Evolutionary conservation across 2,888 invertebrate species (phyloP).

Genomic region (Antitype chi): DNA sequence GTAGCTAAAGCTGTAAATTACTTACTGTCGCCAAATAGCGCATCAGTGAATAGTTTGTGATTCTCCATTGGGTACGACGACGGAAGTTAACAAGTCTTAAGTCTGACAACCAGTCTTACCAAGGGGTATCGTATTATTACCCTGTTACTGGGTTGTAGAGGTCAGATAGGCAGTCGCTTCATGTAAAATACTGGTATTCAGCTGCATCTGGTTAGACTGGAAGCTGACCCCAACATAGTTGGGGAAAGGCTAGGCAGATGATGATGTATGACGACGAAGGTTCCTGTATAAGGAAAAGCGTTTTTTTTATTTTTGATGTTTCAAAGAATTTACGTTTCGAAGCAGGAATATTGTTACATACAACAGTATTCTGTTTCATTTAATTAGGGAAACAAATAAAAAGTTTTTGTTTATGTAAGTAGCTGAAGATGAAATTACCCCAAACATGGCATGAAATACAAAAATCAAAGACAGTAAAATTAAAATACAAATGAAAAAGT

Average conservation of each 20-base stretch:
- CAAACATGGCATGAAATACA: background rate
- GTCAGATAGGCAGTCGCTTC: too few species aligned
- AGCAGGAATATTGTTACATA: background rate
- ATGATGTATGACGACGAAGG: too few species aligned
- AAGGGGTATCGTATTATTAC: too few species aligned
- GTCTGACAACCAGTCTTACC: too few species aligned
- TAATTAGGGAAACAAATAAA: background rate
- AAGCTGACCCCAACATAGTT: too few species aligned
- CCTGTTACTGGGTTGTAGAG: too few species aligned
- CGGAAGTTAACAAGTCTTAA: slow-evolving; percentile 5
- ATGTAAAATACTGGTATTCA: too few species aligned
- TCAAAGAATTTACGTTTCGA: background rate
- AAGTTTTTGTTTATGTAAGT: background rate
- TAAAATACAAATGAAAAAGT: background rate
- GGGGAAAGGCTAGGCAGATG: too few species aligned
- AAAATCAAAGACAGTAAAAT: background rate
- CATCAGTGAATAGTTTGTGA: slow-evolving; percentile 84
- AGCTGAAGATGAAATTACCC: background rate
- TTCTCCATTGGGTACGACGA: slow-evolving; percentile 75
- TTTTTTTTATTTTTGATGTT: background rate
- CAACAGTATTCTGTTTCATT: background rate
- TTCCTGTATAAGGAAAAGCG: background rate
- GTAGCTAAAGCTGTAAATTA: slow-evolving; percentile 85
- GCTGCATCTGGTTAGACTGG: too few species aligned
- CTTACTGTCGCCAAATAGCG: slow-evolving; percentile 89